These are phyloP conservation scores for Progne subis DNA, from an alignment of 2,113 vertebrate genomes.

Conservation along the genomic window DNA sequence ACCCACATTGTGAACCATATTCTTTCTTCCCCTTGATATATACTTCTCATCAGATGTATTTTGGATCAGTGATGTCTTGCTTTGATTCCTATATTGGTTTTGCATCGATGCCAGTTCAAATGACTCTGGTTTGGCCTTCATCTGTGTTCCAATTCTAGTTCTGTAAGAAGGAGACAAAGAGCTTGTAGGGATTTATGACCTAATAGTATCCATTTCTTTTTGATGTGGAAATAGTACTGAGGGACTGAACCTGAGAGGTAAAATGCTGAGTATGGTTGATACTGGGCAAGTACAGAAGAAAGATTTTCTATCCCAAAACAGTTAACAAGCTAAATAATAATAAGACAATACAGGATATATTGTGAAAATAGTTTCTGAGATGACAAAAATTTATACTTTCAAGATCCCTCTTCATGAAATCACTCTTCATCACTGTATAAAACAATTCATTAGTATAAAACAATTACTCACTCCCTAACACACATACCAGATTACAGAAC, in stretches of 20 bases:
- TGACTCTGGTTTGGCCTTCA: background rate
- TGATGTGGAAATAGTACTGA: background rate
- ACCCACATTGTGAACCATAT: background rate
- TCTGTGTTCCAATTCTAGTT: background rate
- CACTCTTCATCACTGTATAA: background rate
- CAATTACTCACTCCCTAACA: no score
- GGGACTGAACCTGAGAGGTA: background rate
- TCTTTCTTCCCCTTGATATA: background rate
- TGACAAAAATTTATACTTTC: background rate
- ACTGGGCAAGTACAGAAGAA: background rate
- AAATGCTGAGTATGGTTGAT: background rate
- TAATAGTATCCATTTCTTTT: background rate
- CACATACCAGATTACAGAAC: background rate
- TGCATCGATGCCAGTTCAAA: background rate
- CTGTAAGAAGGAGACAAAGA: background rate
- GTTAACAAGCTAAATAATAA: background rate
- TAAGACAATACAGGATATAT: background rate
- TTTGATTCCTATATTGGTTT: background rate
- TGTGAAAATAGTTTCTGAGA: background rate
- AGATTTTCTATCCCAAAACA: background rate
- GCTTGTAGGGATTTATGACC: background rate
- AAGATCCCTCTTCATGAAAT: background rate
- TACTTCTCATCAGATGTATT: background rate
- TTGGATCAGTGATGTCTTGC: background rate
- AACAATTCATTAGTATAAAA: background rate